These are phyloP conservation scores for Sandelia bainsii DNA, from an alignment of 2,797 vertebrate genomes.

Conservation along the genomic window DNA sequence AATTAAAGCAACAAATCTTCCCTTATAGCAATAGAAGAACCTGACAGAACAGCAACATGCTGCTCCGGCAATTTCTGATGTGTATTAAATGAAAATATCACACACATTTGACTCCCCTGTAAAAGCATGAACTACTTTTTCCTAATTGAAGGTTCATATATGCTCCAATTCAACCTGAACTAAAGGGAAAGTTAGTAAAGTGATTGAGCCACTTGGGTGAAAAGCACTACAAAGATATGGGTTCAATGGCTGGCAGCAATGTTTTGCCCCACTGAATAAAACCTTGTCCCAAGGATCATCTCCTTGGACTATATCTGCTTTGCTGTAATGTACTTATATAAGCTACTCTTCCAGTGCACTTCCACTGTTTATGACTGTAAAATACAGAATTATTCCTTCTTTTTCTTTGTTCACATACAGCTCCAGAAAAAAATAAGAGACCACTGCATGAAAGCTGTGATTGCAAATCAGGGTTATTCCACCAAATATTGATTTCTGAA, in stretches of 20 bases:
- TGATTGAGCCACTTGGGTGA: constrained; percentile 3
- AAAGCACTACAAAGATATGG: constrained; percentile 29
- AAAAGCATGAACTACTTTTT: constrained; percentile 1
- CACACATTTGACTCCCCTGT: constrained; percentile 14
- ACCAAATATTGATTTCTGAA: no score
- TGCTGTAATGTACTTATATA: constrained; percentile 28
- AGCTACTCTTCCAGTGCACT: background rate
- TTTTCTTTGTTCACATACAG: background rate
- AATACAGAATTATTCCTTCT: background rate
- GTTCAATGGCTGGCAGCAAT: constrained; percentile 29
- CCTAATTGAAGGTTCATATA: constrained; percentile 12
- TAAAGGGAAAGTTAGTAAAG: constrained; percentile 12
- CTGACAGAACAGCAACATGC: constrained; percentile 1
- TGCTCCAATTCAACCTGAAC: constrained; percentile 5
- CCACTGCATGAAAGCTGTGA: no score
- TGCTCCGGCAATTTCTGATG: background rate
- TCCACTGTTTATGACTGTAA: background rate
- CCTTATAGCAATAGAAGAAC: background rate
- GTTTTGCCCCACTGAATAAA: constrained; percentile 41
- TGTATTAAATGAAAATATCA: background rate
- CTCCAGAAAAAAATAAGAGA: no score
- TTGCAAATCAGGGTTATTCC: no score
- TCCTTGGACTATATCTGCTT: constrained; percentile 34
- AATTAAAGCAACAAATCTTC: constrained; percentile 13
- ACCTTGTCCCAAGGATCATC: constrained; percentile 25